Base-by-base conservation (phyloP, 2,888 invertebrate species). In the Trileptium ribeirensis region DNA sequence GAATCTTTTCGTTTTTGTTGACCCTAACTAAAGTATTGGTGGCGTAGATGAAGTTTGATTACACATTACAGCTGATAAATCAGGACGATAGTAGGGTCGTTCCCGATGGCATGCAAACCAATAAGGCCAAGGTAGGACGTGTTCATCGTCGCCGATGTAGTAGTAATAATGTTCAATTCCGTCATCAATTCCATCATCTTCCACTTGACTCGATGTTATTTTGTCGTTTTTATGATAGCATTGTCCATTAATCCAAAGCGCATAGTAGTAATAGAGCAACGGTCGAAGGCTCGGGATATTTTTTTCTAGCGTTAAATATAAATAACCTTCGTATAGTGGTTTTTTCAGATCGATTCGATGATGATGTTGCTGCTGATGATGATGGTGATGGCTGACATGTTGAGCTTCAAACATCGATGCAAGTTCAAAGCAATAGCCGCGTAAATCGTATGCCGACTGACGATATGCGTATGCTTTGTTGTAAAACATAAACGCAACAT, bases 371-470 rank as follows among this genome's bases (percentile, higher is more conserved):
- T n/a, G n/a, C n/a, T n/a, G n/a, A n/a, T n/a, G n/a, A n/a, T n/a
- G n/a, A n/a, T n/a, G n/a, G n/a, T n/a, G n/a, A 51, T 51, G 51
- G 51, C 24, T 51, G 8, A 51, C 51, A 51, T 8, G 51, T 8
- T 8, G 8, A 8, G 51, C 8, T 51, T 8, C 51, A 51, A 70
- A 70, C 33, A n/a, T 70, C 8, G 33, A 15, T 19, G 74, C 33
- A 31, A 70, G 33, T 31, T 70, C 74, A 31, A 34, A 70, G n/a
- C 74, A 70, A n/a, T 70, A 70, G 37, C 74, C 74, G 19, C 74
- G 33, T n/a, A 70, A 34, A 34, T 31, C 37, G 37, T 70, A 8
- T 15, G 15, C 15, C 15, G 74, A 34, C n/a, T 70, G 34, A 70
- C 74, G 74, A 31, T 34, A 36, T 19, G 74, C 37, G 37, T 70